Percentiles rank a stretch among this genome's conserved stretches.
phyloP scores from a whole-genome alignment of 92 coral and sea anemone genomes.

The Micromussa lordhowensis region DNA sequence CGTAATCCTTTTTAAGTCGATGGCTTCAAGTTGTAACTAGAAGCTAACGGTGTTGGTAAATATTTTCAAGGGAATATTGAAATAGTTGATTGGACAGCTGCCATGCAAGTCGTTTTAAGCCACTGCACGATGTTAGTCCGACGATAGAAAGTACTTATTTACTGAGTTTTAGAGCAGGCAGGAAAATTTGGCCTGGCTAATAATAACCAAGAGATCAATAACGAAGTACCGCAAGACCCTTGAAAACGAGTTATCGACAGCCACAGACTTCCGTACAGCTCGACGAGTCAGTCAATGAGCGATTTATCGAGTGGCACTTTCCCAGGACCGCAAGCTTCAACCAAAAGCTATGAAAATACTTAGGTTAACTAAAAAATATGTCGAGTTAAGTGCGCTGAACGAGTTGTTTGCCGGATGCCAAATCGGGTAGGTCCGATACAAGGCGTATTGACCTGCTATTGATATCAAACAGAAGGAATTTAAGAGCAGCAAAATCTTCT shows the following conservation, averaged over 20 bases:
- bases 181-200: not conserved
- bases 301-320: not conserved
- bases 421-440: not conserved
- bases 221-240: not conserved
- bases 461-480: too few relatives aligned
- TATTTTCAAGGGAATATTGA: not conserved
- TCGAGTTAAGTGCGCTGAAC: not conserved
- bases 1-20: not conserved
- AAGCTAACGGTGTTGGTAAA: not conserved
- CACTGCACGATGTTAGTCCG: not conserved
- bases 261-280: not conserved
- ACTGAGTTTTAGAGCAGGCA: not conserved
- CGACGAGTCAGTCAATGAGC: not conserved
- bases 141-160: not conserved
- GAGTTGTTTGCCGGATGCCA: not conserved
- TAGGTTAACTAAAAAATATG: not conserved
- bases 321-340: too few relatives aligned
- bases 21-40: not conserved
- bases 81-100: not conserved
- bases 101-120: not conserved
- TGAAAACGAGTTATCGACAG: not conserved
- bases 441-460: not conserved
- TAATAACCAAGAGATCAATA: not conserved
- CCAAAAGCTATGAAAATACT: not conserved
- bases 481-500: too few relatives aligned